These are phyloP conservation scores for Schlechtendalia chinensis DNA, from an alignment of 1,140 invertebrate species.

Conservation along the genomic window DNA sequence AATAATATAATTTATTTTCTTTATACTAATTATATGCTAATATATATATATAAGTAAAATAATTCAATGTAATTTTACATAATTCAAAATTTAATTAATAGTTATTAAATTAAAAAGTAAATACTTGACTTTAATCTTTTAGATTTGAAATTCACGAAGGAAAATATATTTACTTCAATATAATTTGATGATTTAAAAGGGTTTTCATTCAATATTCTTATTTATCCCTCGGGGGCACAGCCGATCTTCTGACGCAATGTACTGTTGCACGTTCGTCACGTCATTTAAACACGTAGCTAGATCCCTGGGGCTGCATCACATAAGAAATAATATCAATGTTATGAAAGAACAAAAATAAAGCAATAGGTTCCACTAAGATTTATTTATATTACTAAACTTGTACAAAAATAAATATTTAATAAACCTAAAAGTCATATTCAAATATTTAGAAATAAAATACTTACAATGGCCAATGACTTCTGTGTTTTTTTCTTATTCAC, in stretches of 20 bases:
- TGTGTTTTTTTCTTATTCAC: too few species aligned
- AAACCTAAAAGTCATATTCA: too few species aligned
- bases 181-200: not conserved
- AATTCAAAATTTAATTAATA: not conserved
- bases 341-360: not conserved
- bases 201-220: not conserved
- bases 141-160: not conserved
- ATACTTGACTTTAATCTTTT: too few species aligned
- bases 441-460: too few species aligned
- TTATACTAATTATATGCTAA: too few species aligned
- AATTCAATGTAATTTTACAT: not conserved
- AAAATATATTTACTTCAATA: not conserved
- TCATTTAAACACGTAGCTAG: conserved; percentile 15
- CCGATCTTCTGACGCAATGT: not conserved
- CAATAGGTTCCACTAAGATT: not conserved
- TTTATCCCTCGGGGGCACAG: not conserved
- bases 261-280: not conserved
- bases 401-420: not conserved
- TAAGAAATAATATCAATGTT: not conserved
- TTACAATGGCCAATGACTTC: too few species aligned
- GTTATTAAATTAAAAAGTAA: not conserved
- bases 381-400: not conserved
- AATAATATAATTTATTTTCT: not conserved
- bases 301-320: not conserved
- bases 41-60: too few species aligned